Conservation (phyloP, 2,113 vertebrate species). For the Vulpes ferrilata region DNA sequence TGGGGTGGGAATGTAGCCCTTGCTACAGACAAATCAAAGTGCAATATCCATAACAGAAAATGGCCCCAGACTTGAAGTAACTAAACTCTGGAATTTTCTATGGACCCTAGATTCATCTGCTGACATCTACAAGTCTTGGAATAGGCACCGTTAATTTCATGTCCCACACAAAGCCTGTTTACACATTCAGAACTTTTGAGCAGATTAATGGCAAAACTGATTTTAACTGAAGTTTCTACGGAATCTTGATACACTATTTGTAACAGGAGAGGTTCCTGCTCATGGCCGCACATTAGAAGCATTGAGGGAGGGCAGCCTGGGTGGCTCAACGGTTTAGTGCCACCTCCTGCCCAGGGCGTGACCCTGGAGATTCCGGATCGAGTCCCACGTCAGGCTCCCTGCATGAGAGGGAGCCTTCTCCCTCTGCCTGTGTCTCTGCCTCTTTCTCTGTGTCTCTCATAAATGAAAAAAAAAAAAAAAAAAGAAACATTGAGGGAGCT, state of each 20-base stretch:
- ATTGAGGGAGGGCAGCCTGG: neutral
- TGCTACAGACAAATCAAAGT: neutral
- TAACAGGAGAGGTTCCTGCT: neutral
- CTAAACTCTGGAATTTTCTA: constrained; percentile 31
- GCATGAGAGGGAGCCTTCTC: too few species aligned
- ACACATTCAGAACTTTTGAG: neutral
- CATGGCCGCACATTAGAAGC: neutral
- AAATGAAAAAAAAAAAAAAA: too few species aligned
- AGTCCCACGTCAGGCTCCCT: too few species aligned
- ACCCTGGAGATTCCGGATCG: too few species aligned
- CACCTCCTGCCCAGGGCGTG: too few species aligned
- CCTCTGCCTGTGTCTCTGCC: too few species aligned
- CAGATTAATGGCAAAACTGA: constrained; percentile 33
- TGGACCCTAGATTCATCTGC: neutral
- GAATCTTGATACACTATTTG: neutral
- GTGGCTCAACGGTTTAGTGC: too few species aligned
- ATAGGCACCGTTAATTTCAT: neutral
- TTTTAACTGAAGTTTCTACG: neutral
- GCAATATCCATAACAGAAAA: neutral
- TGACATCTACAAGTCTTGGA: constrained; percentile 28
- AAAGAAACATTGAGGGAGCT: neutral
- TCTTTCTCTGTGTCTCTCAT: too few species aligned
- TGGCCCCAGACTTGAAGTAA: neutral
- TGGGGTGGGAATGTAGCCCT: neutral
- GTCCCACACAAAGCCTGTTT: neutral